Evolutionary conservation across 2,888 invertebrate genomes (phyloP).

Genomic region (Epinotia demarniana): DNA sequence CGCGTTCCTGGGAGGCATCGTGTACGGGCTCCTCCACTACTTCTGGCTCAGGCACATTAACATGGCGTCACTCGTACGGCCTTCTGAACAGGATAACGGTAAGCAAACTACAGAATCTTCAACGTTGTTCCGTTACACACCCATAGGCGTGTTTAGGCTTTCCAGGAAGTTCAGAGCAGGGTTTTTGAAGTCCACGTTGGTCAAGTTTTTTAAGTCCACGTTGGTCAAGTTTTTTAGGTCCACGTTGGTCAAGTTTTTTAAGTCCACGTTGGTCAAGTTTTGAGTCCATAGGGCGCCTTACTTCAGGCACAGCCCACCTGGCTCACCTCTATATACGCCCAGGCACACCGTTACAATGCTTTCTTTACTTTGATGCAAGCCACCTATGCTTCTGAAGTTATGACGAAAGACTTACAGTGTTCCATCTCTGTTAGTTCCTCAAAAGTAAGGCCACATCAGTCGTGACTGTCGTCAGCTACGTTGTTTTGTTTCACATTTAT

Average conservation of each 20-base stretch:
- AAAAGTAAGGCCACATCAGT: not conserved
- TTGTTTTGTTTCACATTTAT: not conserved
- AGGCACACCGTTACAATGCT: no score
- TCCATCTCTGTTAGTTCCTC: not conserved
- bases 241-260: no score
- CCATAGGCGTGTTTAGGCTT: no score
- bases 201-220: no score
- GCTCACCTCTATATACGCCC: no score
- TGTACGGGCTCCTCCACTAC: constrained; percentile 89
- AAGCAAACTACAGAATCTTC: constrained; percentile 30
- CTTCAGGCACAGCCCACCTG: no score
- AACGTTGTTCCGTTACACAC: not conserved
- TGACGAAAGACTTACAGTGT: not conserved
- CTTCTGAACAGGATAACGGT: constrained; percentile 77
- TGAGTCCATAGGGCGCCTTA: no score
- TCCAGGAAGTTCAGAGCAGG: no score
- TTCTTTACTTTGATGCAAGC: no score
- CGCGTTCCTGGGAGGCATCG: constrained; percentile 88
- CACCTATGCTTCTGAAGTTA: not conserved
- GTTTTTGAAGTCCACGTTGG: no score
- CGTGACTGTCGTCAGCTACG: not conserved
- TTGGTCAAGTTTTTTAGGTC: no score
- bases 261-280: no score
- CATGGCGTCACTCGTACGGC: constrained; percentile 72
- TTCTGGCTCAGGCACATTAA: constrained; percentile 88